Conservation (phyloP, 2,113 vertebrate species). For the Podarcis raffonei region DNA sequence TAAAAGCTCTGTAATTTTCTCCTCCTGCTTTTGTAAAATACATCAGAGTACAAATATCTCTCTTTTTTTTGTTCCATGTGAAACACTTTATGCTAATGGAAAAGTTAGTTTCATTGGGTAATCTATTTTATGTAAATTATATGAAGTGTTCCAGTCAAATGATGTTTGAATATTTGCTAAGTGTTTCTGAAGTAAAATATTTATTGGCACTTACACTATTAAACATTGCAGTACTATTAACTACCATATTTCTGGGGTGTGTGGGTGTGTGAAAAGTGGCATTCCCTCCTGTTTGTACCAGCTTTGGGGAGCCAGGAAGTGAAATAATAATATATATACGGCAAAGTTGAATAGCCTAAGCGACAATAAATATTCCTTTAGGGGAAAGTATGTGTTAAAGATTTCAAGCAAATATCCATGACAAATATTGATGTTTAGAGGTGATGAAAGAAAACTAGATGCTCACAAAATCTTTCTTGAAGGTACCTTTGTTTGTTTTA, state of each 20-base stretch:
- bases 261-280: neutral
- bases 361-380: neutral
- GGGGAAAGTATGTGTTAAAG: accelerated
- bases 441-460: neutral
- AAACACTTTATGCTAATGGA: slow-evolving; percentile 27
- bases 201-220: slow-evolving; percentile 39
- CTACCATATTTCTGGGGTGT: slow-evolving; percentile 28
- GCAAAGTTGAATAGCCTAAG: too few relatives aligned
- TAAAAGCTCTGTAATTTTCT: slow-evolving; percentile 1
- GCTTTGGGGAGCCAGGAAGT: neutral
- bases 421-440: neutral
- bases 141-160: slow-evolving; percentile 31
- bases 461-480: neutral
- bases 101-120: slow-evolving; percentile 35
- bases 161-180: slow-evolving; percentile 45
- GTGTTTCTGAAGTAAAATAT: slow-evolving; percentile 47
- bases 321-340: slow-evolving; percentile 1
- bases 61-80: slow-evolving; percentile 22
- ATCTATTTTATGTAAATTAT: slow-evolving; percentile 41
- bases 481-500: neutral
- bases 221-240: slow-evolving; percentile 18
- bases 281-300: neutral
- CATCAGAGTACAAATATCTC: neutral
- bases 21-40: neutral
- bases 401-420: neutral